Conservation (phyloP, 2,113 vertebrate species). For the Uropsilus gracilis region DNA sequence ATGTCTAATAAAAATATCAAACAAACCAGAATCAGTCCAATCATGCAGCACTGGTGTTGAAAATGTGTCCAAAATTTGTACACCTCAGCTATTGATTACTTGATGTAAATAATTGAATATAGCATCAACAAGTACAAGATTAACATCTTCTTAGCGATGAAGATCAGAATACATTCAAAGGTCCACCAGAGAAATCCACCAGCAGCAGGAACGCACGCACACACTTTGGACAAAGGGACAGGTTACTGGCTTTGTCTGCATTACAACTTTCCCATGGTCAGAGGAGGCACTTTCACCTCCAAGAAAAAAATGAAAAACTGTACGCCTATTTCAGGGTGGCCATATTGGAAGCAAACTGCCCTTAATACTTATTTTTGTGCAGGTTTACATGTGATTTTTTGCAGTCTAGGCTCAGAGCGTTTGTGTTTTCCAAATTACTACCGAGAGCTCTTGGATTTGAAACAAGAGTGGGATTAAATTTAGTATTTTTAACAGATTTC, state of each 20-base stretch:
- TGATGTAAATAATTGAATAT: background rate
- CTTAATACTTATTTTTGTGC: background rate
- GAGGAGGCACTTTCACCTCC: background rate
- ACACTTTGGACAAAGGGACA: too few relatives aligned
- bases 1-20: background rate
- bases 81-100: background rate
- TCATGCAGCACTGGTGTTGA: background rate
- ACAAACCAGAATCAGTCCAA: background rate
- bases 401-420: conserved; percentile 58
- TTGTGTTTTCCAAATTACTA: conserved; percentile 9
- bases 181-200: background rate
- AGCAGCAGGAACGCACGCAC: too few relatives aligned
- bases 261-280: background rate
- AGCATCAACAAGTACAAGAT: conserved; percentile 9
- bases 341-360: background rate
- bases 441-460: background rate
- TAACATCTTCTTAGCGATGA: background rate
- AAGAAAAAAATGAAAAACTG: too few relatives aligned
- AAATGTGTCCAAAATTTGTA: background rate
- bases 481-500: background rate
- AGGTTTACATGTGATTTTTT: background rate
- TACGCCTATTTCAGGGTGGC: background rate
- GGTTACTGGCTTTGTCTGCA: accelerated
- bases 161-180: background rate
- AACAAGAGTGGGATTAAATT: background rate